Conservation (phyloP, 2,797 vertebrate species). For the Anableps anableps region DNA sequence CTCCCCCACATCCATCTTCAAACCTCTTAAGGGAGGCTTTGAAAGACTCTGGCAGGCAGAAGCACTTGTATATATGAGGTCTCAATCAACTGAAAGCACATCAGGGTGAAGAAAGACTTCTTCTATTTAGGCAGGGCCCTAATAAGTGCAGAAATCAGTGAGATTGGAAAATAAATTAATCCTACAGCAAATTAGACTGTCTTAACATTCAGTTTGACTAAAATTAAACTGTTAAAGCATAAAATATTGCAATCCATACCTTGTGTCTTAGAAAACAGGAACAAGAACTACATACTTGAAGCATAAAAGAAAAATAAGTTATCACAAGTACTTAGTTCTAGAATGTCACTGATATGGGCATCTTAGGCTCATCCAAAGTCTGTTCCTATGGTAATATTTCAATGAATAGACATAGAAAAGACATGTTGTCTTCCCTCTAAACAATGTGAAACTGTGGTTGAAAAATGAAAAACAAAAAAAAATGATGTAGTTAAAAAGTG, state of each 20-base stretch:
- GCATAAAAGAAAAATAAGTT: neutral
- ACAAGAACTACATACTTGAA: neutral
- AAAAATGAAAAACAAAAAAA: neutral
- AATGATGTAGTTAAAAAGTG: neutral
- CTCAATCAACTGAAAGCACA: conserved; percentile 61
- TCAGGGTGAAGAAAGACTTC: conserved; percentile 48
- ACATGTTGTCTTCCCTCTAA: neutral
- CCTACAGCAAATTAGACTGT: neutral
- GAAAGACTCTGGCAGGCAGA: conserved; percentile 67
- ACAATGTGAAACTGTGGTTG: neutral
- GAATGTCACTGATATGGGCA: neutral
- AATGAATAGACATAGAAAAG: neutral
- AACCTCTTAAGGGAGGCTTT: conserved; percentile 72
- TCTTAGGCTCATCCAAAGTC: neutral
- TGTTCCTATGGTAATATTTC: neutral
- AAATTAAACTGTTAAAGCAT: neutral
- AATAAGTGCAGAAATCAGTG: conserved; percentile 7
- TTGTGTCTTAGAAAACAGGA: neutral
- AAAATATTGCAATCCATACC: neutral
- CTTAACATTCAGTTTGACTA: neutral
- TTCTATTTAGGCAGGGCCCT: conserved; percentile 14
- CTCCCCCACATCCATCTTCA: conserved; percentile 74
- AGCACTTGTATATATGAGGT: conserved; percentile 66
- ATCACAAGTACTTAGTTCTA: neutral
- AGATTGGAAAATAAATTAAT: conserved; percentile 6